Evolutionary conservation across 2,113 vertebrate species (phyloP).

Genomic region (Phaethon lepturus): DNA sequence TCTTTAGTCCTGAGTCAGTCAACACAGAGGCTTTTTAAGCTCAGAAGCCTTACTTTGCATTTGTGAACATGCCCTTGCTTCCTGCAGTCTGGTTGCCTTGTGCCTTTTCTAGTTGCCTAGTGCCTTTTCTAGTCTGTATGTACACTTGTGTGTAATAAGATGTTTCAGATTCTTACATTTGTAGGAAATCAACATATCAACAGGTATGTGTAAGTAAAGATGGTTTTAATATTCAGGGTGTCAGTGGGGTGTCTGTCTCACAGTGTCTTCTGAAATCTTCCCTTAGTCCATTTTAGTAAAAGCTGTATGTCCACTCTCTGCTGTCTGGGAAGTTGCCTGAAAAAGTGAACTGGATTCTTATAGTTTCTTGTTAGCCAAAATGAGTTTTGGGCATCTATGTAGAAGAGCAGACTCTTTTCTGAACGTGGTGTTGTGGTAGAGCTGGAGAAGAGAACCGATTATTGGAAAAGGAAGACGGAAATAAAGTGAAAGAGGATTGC

Average conservation of each 20-base stretch:
- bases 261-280: not conserved
- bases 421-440: not conserved
- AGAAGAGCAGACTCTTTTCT: not conserved
- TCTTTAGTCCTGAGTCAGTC: not conserved
- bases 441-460: not conserved
- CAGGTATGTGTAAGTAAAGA: not conserved
- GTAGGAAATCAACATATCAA: not conserved
- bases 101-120: not conserved
- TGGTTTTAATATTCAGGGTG: not conserved
- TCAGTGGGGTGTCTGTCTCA: not conserved
- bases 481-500: not conserved
- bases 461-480: not conserved
- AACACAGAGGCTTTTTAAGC: not conserved
- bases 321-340: not conserved
- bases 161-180: not conserved
- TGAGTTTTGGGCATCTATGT: not conserved
- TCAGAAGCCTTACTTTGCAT: not conserved
- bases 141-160: not conserved
- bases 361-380: not conserved
- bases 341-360: not conserved
- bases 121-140: not conserved
- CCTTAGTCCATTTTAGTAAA: not conserved
- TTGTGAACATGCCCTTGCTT: not conserved
- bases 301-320: not conserved
- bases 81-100: not conserved